phyloP scores from a whole-genome alignment of 2,113 vertebrate genomes.

The Macrotis lagotis region DNA sequence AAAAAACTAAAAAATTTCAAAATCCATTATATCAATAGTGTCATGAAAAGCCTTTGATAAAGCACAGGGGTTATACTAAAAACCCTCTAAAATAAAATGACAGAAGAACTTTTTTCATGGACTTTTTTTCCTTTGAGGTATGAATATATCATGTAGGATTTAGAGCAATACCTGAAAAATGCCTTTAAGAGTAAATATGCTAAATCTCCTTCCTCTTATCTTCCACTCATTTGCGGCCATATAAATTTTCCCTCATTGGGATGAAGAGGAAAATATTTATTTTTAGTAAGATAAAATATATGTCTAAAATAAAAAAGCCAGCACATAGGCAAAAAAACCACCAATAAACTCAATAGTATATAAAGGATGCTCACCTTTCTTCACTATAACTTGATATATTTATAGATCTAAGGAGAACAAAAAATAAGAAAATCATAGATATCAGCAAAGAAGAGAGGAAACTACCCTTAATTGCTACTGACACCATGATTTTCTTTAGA shows the following conservation, averaged over 20 bases:
- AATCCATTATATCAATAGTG: not conserved
- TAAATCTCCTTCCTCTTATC: not conserved
- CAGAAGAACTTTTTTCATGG: not conserved
- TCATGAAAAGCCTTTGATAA: not conserved
- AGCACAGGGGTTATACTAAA: not conserved
- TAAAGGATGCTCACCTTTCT: not conserved
- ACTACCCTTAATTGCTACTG: not conserved
- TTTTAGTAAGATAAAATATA: not conserved
- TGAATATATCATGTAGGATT: not conserved
- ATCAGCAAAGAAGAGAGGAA: not conserved
- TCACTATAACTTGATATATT: not conserved
- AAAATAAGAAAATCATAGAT: not conserved
- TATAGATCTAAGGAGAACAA: not conserved
- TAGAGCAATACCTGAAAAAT: not conserved
- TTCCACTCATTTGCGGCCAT: not conserved
- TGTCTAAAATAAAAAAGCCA: not conserved
- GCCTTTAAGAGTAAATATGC: not conserved
- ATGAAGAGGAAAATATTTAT: not conserved
- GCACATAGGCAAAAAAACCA: not conserved
- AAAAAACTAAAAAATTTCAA: not conserved
- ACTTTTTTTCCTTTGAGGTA: too few relatives aligned
- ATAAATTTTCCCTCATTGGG: not conserved
- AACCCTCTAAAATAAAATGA: not conserved
- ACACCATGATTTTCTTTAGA: not conserved
- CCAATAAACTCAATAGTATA: not conserved